Conservation (phyloP, 37 sponge, comb jelly and placozoan genomes). For the Petrosia ficiformis region DNA sequence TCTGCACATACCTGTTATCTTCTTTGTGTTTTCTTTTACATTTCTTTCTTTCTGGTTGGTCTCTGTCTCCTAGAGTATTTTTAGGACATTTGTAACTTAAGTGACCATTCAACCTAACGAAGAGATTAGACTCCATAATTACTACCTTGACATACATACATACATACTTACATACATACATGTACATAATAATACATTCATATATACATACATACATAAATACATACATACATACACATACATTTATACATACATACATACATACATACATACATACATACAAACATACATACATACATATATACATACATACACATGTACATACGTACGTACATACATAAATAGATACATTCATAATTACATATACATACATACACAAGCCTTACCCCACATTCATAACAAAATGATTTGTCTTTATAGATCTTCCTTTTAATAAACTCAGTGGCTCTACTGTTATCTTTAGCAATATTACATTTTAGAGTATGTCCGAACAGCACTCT, state of each 20-base stretch:
- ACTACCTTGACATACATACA: not conserved
- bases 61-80: slow-evolving; percentile 87
- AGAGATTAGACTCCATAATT: not conserved
- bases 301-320: no score
- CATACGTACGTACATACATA: no score
- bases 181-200: no score
- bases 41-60: slow-evolving; percentile 70
- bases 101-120: slow-evolving; percentile 79
- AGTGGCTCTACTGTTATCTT: slow-evolving; percentile 85
- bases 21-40: slow-evolving; percentile 46
- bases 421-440: slow-evolving; percentile 85
- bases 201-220: no score
- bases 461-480: slow-evolving; percentile 80
- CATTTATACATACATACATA: no score
- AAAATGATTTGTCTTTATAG: slow-evolving; percentile 84
- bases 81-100: slow-evolving; percentile 86
- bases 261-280: no score
- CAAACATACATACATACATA: no score
- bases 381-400: slow-evolving; percentile 92
- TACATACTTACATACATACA: no score
- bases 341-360: no score
- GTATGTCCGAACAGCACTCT: slow-evolving; percentile 91
- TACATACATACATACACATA: no score
- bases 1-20: slow-evolving; percentile 39
- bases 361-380: no score